A percentile compares a stretch with the other conserved stretches of the same genome.
phyloP scores from a whole-genome alignment of 2,797 vertebrate genomes.

The Pseudocheirus occidentalis region DNA sequence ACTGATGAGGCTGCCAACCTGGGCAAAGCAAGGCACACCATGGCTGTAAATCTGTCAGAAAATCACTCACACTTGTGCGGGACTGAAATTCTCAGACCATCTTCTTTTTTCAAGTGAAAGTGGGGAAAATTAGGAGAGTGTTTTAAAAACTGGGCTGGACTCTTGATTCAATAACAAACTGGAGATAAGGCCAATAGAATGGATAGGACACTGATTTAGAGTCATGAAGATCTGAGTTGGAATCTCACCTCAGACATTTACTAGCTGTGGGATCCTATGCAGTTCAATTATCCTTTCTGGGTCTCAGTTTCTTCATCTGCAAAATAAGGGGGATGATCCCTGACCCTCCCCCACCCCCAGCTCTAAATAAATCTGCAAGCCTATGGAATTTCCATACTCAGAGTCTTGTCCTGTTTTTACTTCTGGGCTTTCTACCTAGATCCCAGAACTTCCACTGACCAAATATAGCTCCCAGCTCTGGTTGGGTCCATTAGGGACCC shows the following conservation, averaged over 20 bases:
- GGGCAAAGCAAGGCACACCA: not conserved
- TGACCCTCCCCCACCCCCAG: too few species aligned
- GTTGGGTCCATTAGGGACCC: not conserved
- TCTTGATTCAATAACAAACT: not conserved
- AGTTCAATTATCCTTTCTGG: not conserved
- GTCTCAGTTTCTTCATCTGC: not conserved
- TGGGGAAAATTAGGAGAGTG: not conserved
- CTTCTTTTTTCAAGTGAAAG: not conserved
- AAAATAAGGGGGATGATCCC: not conserved
- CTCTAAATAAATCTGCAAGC: not conserved
- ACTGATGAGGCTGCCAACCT: not conserved
- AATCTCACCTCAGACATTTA: not conserved
- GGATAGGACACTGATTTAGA: not conserved
- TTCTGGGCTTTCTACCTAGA: not conserved
- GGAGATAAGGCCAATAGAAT: not conserved
- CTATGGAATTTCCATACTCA: not conserved
- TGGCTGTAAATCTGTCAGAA: not conserved
- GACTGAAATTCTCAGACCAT: not conserved
- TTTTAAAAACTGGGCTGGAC: not conserved
- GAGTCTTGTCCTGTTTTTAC: not conserved
- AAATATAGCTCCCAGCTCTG: not conserved
- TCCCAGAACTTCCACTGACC: not conserved
- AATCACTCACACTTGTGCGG: not conserved
- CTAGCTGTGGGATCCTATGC: not conserved
- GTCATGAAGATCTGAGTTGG: not conserved